Evolutionary conservation across 2,888 invertebrate genomes (phyloP).

Genomic region (Pristionchus japonicus): DNA sequence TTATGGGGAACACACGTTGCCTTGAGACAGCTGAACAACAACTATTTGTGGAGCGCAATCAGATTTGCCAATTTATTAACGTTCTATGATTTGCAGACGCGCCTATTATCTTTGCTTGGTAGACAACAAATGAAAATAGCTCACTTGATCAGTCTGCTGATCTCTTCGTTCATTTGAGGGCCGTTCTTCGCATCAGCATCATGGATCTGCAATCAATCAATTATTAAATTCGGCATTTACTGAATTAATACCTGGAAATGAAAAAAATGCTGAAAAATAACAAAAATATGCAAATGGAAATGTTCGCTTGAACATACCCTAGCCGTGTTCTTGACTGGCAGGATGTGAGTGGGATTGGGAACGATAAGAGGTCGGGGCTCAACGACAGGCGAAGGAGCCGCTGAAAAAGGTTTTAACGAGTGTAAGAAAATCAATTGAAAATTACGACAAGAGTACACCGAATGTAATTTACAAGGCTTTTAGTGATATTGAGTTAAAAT

Average conservation of each 20-base stretch:
- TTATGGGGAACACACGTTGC: background rate
- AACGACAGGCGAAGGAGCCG: background rate
- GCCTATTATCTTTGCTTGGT: background rate
- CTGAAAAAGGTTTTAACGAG: background rate
- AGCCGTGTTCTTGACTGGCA: constrained; percentile 13
- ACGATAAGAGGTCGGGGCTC: constrained; percentile 26
- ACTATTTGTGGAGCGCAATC: background rate
- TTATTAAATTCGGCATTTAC: too few relatives aligned
- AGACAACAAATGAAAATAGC: background rate
- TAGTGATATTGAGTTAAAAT: too few relatives aligned
- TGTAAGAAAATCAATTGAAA: background rate
- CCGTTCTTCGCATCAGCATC: background rate
- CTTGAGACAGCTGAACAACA: background rate
- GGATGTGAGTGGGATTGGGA: constrained; percentile 22
- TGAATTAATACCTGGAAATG: too few relatives aligned
- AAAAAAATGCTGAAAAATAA: background rate
- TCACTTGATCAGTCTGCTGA: constrained; percentile 47
- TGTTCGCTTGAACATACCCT: background rate
- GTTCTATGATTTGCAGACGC: background rate
- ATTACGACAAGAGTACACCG: background rate
- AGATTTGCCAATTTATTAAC: background rate
- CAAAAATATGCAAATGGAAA: background rate
- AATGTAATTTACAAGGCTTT: too few relatives aligned
- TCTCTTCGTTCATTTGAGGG: constrained; percentile 26
- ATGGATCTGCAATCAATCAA: constrained; percentile 9